phyloP scores from a whole-genome alignment of 1,140 invertebrate species.

The Anagrus nilaparvatae region DNA sequence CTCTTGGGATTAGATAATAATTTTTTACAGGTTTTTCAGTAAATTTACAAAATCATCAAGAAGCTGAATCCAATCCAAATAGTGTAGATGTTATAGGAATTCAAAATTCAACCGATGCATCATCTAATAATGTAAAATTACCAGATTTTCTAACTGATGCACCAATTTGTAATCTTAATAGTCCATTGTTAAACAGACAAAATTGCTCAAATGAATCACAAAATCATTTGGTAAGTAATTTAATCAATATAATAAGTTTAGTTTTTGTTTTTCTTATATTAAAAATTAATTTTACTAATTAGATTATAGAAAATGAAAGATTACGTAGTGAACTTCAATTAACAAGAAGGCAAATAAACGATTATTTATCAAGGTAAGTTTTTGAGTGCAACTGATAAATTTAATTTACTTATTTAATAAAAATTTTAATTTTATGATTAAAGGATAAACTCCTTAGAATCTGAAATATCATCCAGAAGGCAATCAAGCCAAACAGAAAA shows the following conservation, averaged over 20 bases:
- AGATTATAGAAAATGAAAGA: constrained; percentile 47
- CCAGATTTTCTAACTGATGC: constrained; percentile 66
- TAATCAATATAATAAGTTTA: background rate
- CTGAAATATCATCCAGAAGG: constrained; percentile 42
- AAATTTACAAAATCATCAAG: constrained; percentile 26
- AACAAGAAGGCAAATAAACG: constrained; percentile 40
- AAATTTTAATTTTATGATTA: constrained; percentile 9
- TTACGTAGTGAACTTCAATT: constrained; percentile 46
- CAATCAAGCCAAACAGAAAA: constrained; percentile 44
- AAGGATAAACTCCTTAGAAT: constrained; percentile 42
- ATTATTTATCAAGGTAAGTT: constrained; percentile 40
- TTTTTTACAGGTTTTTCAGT: constrained; percentile 27
- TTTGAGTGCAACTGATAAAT: constrained; percentile 8
- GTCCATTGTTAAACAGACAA: constrained; percentile 39
- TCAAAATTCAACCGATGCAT: constrained; percentile 18
- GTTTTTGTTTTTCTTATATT: constrained; percentile 6
- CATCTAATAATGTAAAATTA: constrained; percentile 46
- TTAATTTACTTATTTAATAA: background rate
- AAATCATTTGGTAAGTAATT: constrained; percentile 27
- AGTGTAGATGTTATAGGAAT: constrained; percentile 7
- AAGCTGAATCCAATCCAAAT: constrained; percentile 21
- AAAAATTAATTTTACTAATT: constrained; percentile 24
- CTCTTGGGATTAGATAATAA: background rate
- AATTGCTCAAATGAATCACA: constrained; percentile 29
- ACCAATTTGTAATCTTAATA: constrained; percentile 46